Evolutionary conservation across 2,888 invertebrate species (phyloP).

Genomic region (Phoenoteleia sp.): DNA sequence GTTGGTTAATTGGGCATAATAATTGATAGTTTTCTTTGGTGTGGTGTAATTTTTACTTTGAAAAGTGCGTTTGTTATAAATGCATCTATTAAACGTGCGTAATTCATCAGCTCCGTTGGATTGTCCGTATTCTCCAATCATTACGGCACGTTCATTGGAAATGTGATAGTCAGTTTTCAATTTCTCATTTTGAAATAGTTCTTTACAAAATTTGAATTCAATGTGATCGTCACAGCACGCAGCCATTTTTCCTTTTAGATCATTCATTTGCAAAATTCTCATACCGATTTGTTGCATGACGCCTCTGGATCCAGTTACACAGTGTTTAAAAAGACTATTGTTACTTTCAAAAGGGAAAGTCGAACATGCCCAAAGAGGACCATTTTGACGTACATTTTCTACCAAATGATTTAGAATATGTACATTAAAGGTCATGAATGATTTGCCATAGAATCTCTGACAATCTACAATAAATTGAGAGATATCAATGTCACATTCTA

Average conservation of each 20-base stretch:
- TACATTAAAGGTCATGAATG: constrained; percentile 46
- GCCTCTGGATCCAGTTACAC: constrained; percentile 50
- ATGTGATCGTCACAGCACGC: no score
- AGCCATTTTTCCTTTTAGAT: background rate
- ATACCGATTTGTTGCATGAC: constrained; percentile 39
- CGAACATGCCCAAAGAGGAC: constrained; percentile 44
- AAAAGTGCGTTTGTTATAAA: background rate
- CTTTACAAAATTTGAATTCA: background rate
- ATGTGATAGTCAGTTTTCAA: background rate
- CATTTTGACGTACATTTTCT: constrained; percentile 33
- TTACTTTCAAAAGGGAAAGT: constrained; percentile 48
- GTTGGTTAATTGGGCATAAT: no score
- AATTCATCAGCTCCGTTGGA: background rate
- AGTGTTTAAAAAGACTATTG: constrained; percentile 50
- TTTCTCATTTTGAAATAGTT: background rate
- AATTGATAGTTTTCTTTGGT: background rate
- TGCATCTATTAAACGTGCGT: background rate
- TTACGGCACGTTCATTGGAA: background rate
- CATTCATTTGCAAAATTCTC: constrained; percentile 17
- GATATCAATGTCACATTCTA: constrained; percentile 52
- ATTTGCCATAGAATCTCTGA: constrained; percentile 35
- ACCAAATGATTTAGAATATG: constrained; percentile 42
- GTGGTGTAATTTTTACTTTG: background rate
- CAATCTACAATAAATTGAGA: constrained; percentile 45
- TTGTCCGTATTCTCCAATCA: background rate